Base-by-base conservation (phyloP, 1,140 invertebrate species). In the Pseudomyrmex flavicornis region DNA sequence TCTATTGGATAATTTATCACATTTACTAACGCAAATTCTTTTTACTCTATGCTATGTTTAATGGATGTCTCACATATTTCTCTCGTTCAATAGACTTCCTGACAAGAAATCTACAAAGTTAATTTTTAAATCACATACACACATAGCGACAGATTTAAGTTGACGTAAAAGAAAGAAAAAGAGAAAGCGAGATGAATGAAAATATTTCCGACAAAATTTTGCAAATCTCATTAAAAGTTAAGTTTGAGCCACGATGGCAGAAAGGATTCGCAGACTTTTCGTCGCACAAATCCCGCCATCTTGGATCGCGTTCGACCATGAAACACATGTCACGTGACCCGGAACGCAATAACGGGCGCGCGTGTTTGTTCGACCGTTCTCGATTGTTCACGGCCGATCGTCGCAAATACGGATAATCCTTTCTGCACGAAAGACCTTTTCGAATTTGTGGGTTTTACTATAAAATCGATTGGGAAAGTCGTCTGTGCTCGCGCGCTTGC, bases 201-300 rank as follows among this genome's bases (percentile, higher is more conserved):
- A 72, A 87, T 86, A 86, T 87, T 76, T 65, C 44, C 26, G 66
- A 59, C 52, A 82, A 48, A 56, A 69, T 83, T 80, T 72, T 70
- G 58, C 66, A 68, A 88, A 88, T 87, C 86, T 88, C 85, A 86
- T 88, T 88, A 88, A 88, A 88, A 88, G 86, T 88, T 88, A 82
- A 82, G 85, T 85, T 70, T 46, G 50, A 69, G 20, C 63, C 10
- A 65, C 76, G 59, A 44, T 58, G 48, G 48, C 22, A 69, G 68
- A 77, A 48, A 56, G 65, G 62, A 54, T 12, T 50, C 66, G 35
- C 35, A 35, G 35, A 35, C 35, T 35, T 35, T 35, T 77, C 72
- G 59, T 87, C 68, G 77, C 65, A 35, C 59, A 58, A 84, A 68
- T 61, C 22, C 52, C 48, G 73, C 50, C 72, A 79, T 84, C 70